These are phyloP conservation scores for Miniopterus natalensis DNA, from an alignment of 2,113 vertebrate species.

Conservation along the genomic window DNA sequence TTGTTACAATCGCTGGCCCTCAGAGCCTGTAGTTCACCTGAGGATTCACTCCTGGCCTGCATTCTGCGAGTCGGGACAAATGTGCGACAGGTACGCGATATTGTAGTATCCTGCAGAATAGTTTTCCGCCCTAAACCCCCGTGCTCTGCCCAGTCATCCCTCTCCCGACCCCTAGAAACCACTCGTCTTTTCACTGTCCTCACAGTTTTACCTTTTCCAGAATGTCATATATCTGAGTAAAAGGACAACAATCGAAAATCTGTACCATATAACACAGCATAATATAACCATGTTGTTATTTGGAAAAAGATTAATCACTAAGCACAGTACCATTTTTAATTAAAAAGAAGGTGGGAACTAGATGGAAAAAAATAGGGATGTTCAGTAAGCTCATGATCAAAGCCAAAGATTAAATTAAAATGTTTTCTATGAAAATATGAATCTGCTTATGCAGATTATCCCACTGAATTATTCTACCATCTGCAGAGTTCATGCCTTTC, in stretches of 20 bases:
- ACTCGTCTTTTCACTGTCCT: too few species aligned
- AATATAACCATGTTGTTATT: slow-evolving; percentile 37
- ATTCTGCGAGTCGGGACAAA: too few species aligned
- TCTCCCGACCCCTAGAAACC: too few species aligned
- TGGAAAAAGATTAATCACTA: slow-evolving; percentile 76
- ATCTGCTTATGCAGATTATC: slow-evolving; percentile 85
- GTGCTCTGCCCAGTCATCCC: too few species aligned
- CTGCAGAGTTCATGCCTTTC: slow-evolving; percentile 74
- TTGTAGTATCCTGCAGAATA: too few species aligned
- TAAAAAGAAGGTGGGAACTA: slow-evolving; percentile 75
- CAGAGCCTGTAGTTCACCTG: too few species aligned
- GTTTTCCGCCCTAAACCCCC: too few species aligned
- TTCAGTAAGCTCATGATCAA: slow-evolving; percentile 77
- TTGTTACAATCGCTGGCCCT: too few species aligned
- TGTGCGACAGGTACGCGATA: too few species aligned
- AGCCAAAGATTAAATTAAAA: slow-evolving; percentile 84
- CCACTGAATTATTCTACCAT: slow-evolving; percentile 77
- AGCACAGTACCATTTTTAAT: slow-evolving; percentile 78
- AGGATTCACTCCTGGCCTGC: too few species aligned
- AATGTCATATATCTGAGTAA: neutral
- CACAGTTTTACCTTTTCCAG: too few species aligned
- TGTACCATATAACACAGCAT: slow-evolving; percentile 1
- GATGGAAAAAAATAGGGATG: slow-evolving; percentile 74
- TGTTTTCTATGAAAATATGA: slow-evolving; percentile 79
- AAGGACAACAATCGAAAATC: slow-evolving; percentile 47